Percentiles rank a stretch among this genome's conserved stretches.
phyloP scores from a whole-genome alignment of 2,113 vertebrate species.

The Peromyscus maniculatus region DNA sequence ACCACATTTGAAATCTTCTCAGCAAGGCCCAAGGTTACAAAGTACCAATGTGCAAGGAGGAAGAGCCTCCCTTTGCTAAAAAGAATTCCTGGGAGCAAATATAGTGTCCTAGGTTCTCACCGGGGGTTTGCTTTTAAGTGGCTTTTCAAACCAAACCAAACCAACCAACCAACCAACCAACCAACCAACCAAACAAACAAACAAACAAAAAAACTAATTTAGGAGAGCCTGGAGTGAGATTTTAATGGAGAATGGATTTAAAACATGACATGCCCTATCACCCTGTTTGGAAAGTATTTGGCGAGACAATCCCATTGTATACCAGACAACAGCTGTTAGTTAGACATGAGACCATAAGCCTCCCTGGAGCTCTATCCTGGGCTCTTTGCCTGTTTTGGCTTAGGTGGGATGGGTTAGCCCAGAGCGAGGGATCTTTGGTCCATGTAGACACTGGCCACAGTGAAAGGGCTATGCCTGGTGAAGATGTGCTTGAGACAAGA shows the following conservation, averaged over 20 bases:
- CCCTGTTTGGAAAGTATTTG: neutral
- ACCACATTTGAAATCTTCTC: neutral
- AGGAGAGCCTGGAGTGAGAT: neutral
- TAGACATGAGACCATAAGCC: neutral
- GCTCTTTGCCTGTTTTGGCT: neutral
- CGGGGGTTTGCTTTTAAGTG: neutral
- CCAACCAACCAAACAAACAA: neutral
- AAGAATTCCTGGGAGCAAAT: neutral
- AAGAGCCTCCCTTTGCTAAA: neutral
- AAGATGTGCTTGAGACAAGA: neutral
- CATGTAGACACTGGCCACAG: rapidly evolving
- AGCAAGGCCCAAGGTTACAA: neutral
- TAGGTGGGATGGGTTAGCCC: neutral
- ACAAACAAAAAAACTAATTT: neutral
- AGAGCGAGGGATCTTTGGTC: neutral
- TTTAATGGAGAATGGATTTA: neutral
- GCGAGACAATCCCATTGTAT: rapidly evolving
- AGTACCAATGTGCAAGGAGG: rapidly evolving
- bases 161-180: neutral
- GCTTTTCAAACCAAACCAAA: neutral
- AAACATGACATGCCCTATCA: neutral
- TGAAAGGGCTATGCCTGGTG: rapidly evolving
- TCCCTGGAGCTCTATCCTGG: rapidly evolving
- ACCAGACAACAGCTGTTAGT: neutral
- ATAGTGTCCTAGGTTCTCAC: neutral